Base-by-base conservation (phyloP, 2,113 vertebrate genomes). In the Myodes glareolus region DNA sequence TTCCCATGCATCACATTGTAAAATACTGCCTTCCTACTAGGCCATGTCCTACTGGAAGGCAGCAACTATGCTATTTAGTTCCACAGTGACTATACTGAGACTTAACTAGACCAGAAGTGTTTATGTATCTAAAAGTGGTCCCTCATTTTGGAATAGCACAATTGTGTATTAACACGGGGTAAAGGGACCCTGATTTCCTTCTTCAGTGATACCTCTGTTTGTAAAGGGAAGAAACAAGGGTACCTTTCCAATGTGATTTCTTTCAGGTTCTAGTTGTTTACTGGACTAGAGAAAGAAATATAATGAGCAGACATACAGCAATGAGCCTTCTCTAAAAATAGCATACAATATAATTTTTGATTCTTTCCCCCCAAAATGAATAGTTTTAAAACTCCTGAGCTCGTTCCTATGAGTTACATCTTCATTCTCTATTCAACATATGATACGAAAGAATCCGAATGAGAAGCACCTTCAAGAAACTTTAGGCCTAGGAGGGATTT, bases 381-480 rank as follows among this genome's bases (percentile, higher is more conserved):
- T 91, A 85, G 81, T 91, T 94, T 94, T 76, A 88, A 75, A 88
- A 27, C 91, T 84, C 31, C 7, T 92, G 55, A 42, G 23, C 58
- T 94, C 19, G 58, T 10, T 23, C 39, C 19, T 9, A 13, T 61
- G 33, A 91, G 89, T 36, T 93, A 70, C 36, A 50, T 70, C 92
- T 29, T 77, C 52, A 96, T 76, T 94, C 14, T 31, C 45, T 91
- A 92, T 85, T 68, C 90, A 94, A 93, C 67, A 82, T 85, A 68
- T 92, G 47, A 52, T 88, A 68, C 23, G 61, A 93, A 95, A 72
- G 17, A 87, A 42, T 93, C 21, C 78, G n/a, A 78, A 73, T 91
- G 42, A 36, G 50, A 92, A 90, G 61, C 76, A 68, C 58, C n/a
- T n/a, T 96, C 31, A 95, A 84, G 80, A 92, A 93, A 91, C 61